Evolutionary conservation across 2,113 vertebrate genomes (phyloP).

Genomic region (Perca flavescens): DNA sequence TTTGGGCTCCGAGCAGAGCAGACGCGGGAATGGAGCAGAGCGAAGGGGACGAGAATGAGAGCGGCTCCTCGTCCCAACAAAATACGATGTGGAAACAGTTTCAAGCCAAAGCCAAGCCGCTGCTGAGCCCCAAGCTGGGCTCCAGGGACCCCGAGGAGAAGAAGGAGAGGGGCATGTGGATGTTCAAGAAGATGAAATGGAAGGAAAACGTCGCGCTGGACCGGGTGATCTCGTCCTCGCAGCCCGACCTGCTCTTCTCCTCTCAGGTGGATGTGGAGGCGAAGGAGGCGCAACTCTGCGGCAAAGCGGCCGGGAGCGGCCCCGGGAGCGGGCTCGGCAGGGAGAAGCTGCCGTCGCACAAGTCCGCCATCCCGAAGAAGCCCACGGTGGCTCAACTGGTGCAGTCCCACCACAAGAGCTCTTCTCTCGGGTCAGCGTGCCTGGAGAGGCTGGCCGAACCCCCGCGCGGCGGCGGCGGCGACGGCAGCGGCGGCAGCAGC

Average conservation of each 20-base stretch:
- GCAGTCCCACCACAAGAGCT: slow-evolving; percentile 90
- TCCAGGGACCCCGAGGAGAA: slow-evolving; percentile 78
- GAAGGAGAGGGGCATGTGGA: slow-evolving; percentile 75
- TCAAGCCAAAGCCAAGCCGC: slow-evolving; percentile 85
- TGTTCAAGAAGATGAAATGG: slow-evolving; percentile 84
- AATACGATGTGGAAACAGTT: slow-evolving; percentile 88
- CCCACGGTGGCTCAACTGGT: slow-evolving; percentile 75
- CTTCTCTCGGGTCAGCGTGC: slow-evolving; percentile 70
- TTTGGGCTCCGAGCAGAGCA: slow-evolving; percentile 3
- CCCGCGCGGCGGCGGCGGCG: background rate
- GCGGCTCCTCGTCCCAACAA: slow-evolving; percentile 84
- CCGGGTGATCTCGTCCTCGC: slow-evolving; percentile 90
- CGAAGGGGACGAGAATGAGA: slow-evolving; percentile 53
- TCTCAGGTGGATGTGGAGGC: slow-evolving; percentile 77
- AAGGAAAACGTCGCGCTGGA: slow-evolving; percentile 84
- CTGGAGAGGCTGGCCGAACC: slow-evolving; percentile 65
- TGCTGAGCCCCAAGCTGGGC: slow-evolving; percentile 76
- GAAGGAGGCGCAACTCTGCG: slow-evolving; percentile 57
- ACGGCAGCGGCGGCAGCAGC: background rate
- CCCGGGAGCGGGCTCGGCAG: slow-evolving; percentile 46
- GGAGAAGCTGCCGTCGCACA: slow-evolving; percentile 44
- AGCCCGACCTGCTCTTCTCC: slow-evolving; percentile 89
- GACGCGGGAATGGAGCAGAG: slow-evolving; percentile 76
- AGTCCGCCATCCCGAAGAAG: slow-evolving; percentile 39
- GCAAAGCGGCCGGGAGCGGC: slow-evolving; percentile 40